Evolutionary conservation across 2,797 vertebrate genomes (phyloP), one percentile per base, ranked within the genome.

Genomic region (Chromobotia macracanthus): DNA sequence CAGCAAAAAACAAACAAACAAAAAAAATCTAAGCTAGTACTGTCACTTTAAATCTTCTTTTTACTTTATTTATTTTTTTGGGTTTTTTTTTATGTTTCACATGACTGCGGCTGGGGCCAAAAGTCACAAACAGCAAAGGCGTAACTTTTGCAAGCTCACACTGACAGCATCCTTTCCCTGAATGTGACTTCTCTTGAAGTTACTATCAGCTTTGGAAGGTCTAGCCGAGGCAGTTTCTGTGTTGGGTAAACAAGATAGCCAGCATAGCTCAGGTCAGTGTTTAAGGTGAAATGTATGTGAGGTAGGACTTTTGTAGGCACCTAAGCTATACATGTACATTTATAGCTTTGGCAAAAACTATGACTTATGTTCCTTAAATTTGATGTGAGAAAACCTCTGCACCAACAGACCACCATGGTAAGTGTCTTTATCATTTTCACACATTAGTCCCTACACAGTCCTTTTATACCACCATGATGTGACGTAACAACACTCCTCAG

Each of bases 401-500:
- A 44, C 15, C n/a, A 55, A 55, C 8, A 12, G 10, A 10, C 10
- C 21, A 58, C 9, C 11, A 21, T 5, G 11, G 10, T 4, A 11
- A 23, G 4, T 23, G 41, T 61, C 66, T 19, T 8, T 18, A 48
- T 51, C 8, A 18, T 31, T 63, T 83, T 68, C 38, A 46, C 53
- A 68, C 63, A 75, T 18, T 13, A 10, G 38, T n/a, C n/a, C n/a
- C n/a, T n/a, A n/a, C n/a, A n/a, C n/a, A n/a, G n/a, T 72, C 46
- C 41, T 23, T 51, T 73, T 65, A 75, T 65, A 55, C 66, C 67
- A 38, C 77, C 65, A 50, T 16, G 35, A 74, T 63, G 72, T 76
- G 35, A 77, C 53, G 71, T 75, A 80, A 66, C 75, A 68, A 80
- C 68, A 67, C 58, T 53, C 64, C 50, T 76, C 63, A 77, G 68